phyloP scores from a whole-genome alignment of 2,113 vertebrate genomes.

The Psilopsiagon aurifrons region DNA sequence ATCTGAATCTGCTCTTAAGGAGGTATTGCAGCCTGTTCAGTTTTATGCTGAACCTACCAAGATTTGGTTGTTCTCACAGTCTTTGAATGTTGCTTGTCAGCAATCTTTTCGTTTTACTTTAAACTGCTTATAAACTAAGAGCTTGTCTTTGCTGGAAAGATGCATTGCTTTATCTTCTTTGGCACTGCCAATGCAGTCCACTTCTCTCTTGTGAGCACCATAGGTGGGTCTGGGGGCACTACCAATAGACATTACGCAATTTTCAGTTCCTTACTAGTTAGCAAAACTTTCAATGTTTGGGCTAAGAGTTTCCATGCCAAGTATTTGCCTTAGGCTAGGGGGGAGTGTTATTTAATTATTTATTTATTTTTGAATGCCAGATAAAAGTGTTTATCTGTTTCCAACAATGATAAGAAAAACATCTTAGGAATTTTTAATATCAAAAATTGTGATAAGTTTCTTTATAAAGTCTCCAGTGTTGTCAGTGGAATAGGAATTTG shows the following conservation, averaged over 20 bases:
- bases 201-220: background rate
- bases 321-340: background rate
- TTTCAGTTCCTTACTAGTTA: background rate
- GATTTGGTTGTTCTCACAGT: background rate
- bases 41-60: background rate
- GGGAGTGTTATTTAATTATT: background rate
- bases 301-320: background rate
- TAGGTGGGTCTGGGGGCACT: background rate
- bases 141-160: background rate
- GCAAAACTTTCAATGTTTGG: background rate
- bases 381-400: background rate
- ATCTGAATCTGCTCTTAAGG: background rate
- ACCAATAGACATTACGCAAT: background rate
- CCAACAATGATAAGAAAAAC: background rate
- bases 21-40: background rate
- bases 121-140: background rate
- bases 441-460: background rate
- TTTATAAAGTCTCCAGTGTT: background rate
- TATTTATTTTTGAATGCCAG: background rate
- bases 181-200: background rate
- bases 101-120: background rate
- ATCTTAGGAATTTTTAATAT: background rate
- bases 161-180: background rate
- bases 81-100: background rate
- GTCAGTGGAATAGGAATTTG: background rate